Evolutionary conservation across 1,140 invertebrate species (phyloP), one percentile per base, ranked within the genome.

Genomic region (Calycopis cecrops): DNA sequence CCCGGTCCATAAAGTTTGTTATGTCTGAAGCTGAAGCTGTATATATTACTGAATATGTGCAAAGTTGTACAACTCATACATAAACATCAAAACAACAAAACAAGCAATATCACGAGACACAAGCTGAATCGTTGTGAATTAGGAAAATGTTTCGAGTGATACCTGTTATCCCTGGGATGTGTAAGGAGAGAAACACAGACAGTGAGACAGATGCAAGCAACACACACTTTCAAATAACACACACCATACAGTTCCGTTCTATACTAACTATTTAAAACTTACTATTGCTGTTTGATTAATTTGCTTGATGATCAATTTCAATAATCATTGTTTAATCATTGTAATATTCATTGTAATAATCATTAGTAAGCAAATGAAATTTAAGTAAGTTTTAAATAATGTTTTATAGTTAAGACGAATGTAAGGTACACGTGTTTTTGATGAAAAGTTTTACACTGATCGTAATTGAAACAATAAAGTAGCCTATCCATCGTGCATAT

Each of bases 131-230:
- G 55, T 61, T 65, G 65, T 65, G 69, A 66, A 71, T 60, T 62
- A 72, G 65, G 66, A 73, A 73, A 72, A 77, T 76, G 71, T 71
- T 51, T 73, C 75, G 62, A 74, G 70, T 80, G 75, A 79, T 87
- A 85, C 84, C 84, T 87, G 84, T 84, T 79, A 85, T 87, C 79
- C 84, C 81, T 85, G 74, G 78, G 78, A 69, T 77, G 82, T 84
- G 80, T 76, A 75, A 86, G 79, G 84, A 84, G 65, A 87, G 81
- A 87, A 85, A 87, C 78, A 87, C 75, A 84, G 71, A 85, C 69
- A 84, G 80, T 87, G 80, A 87, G 80, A 86, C 71, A 87, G 76
- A 86, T 66, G 79, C 81, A 87, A 82, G 76, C 80, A 59, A 79
- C 80, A 85, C 73, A 81, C 65, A 82, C 64, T 74, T 59, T 51